Conservation (phyloP, 2,797 vertebrate species). For the Sebastolobus altivelis region DNA sequence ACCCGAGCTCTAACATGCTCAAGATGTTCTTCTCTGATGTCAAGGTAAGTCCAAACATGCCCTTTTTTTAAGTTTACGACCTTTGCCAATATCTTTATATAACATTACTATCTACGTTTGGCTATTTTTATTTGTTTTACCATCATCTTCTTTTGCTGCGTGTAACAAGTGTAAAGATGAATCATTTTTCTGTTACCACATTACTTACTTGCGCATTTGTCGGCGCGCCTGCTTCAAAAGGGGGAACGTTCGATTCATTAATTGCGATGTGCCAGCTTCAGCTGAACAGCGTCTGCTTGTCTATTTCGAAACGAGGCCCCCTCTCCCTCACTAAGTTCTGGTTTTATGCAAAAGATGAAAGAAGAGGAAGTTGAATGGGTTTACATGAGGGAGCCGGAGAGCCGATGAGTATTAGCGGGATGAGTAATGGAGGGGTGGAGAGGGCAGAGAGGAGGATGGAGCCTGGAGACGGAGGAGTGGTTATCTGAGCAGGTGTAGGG, state of each 20-base stretch:
- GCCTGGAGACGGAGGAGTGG: conserved; percentile 74
- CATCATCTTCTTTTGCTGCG: not conserved
- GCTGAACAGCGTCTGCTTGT: conserved; percentile 52
- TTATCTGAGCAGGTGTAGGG: conserved; percentile 76
- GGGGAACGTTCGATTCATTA: conserved; percentile 55
- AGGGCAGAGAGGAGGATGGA: conserved; percentile 70
- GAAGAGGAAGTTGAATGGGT: conserved; percentile 76
- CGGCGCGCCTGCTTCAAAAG: conserved; percentile 29
- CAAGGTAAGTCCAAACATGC: conserved; percentile 89
- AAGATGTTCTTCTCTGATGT: conserved; percentile 99
- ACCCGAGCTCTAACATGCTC: conserved; percentile 99
- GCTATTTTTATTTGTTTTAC: not conserved
- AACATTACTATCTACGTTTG: not conserved
- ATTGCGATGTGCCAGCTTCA: conserved; percentile 49
- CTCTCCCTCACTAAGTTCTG: conserved; percentile 61
- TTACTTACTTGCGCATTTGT: conserved; percentile 32
- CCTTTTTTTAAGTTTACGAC: conserved; percentile 14
- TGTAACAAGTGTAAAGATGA: not conserved
- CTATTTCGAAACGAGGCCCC: conserved; percentile 44
- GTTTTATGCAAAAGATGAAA: conserved; percentile 78
- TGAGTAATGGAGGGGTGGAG: conserved; percentile 72
- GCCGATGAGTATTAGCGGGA: conserved; percentile 65
- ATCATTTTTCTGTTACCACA: not conserved
- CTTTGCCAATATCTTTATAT: not conserved
- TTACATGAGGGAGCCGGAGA: conserved; percentile 66